phyloP scores from a whole-genome alignment of 2,797 vertebrate genomes.

The Moxostoma hubbsi region DNA sequence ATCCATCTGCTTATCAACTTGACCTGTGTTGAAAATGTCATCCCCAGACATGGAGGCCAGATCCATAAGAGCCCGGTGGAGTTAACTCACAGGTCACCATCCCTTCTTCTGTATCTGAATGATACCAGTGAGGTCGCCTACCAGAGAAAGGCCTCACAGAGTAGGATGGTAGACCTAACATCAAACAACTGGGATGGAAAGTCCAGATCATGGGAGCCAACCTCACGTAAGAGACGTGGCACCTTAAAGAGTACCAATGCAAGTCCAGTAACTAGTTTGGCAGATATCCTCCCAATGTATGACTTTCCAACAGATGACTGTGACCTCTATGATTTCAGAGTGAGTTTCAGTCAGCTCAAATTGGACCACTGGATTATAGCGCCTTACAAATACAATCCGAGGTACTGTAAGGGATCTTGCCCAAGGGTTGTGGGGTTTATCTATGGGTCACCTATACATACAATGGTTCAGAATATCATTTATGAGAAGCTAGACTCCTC shows the following conservation, averaged over 20 bases:
- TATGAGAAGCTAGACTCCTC: conserved; percentile 88
- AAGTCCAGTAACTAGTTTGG: conserved; percentile 68
- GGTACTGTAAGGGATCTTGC: conserved; percentile 91
- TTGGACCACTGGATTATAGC: conserved; percentile 95
- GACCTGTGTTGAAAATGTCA: conserved; percentile 74
- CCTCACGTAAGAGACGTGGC: conserved; percentile 72
- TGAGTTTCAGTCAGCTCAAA: conserved; percentile 90
- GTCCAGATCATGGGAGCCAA: conserved; percentile 59
- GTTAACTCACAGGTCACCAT: conserved; percentile 75
- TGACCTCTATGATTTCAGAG: conserved; percentile 87
- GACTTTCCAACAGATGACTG: conserved; percentile 85
- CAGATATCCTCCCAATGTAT: conserved; percentile 76
- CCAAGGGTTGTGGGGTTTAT: conserved; percentile 84
- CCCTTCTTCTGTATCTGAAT: conserved; percentile 89
- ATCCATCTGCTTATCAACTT: conserved; percentile 84
- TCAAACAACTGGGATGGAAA: conserved; percentile 14
- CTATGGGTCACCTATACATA: conserved; percentile 91
- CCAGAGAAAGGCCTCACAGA: conserved; percentile 67
- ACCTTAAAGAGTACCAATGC: conserved; percentile 60
- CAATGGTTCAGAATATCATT: conserved; percentile 93
- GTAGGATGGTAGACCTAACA: conserved; percentile 32
- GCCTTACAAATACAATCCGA: conserved; percentile 91
- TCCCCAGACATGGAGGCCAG: conserved; percentile 20
- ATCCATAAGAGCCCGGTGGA: conserved; percentile 52
- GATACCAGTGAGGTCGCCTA: conserved; percentile 83